phyloP scores from a whole-genome alignment of 2,888 invertebrate genomes.

The Chrysodeixis includens region DNA sequence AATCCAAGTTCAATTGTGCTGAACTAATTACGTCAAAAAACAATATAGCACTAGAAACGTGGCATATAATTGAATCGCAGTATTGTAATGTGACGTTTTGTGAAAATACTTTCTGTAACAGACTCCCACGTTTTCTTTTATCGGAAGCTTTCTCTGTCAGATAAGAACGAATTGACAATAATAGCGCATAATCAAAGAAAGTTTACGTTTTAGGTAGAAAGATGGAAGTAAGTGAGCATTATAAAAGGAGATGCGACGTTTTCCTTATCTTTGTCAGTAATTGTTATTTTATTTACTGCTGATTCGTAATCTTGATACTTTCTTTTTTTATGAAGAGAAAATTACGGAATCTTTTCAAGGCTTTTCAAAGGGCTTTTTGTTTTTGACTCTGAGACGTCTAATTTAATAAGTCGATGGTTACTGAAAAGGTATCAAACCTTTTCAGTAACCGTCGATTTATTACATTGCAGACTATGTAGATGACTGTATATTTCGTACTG shows the following conservation, averaged over 20 bases:
- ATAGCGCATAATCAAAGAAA: constrained; percentile 76
- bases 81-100: constrained; percentile 70
- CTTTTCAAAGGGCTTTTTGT: background rate
- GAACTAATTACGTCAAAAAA: constrained; percentile 71
- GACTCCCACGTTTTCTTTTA: constrained; percentile 87
- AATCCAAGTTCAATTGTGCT: constrained; percentile 60
- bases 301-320: constrained; percentile 9
- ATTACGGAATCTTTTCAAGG: background rate
- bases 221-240: constrained; percentile 34
- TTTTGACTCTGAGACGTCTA: background rate
- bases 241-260: constrained; percentile 26
- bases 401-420: background rate
- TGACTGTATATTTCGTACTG: background rate
- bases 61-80: constrained; percentile 71
- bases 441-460: no score
- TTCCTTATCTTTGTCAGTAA: constrained; percentile 39
- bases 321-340: background rate
- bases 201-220: constrained; percentile 60
- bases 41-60: constrained; percentile 76
- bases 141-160: constrained; percentile 81
- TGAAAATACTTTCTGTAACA: constrained; percentile 76
- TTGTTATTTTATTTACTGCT: constrained; percentile 20
- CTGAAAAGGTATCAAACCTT: background rate
- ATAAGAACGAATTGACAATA: constrained; percentile 80
- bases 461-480: background rate